Conservation (phyloP, 1,140 invertebrate genomes). For the Halesus radiatus region DNA sequence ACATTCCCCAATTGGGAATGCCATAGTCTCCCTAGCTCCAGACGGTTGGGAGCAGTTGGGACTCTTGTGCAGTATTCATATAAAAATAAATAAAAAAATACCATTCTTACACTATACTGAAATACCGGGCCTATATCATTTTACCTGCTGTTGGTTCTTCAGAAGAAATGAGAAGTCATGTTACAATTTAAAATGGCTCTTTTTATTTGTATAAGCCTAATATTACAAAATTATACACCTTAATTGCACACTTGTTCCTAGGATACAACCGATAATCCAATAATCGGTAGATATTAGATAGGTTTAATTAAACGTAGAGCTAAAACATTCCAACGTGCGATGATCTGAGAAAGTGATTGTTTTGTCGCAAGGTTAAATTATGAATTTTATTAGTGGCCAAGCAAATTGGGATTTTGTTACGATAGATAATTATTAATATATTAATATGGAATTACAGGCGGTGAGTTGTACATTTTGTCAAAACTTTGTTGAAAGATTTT, state of each 20-base stretch:
- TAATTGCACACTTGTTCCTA: slow-evolving; percentile 54
- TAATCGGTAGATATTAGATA: slow-evolving; percentile 17
- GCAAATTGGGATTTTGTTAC: slow-evolving; percentile 21
- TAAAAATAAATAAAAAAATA: too few species aligned
- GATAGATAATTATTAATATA: too few species aligned
- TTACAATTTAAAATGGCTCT: slow-evolving; percentile 45
- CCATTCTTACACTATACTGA: too few species aligned
- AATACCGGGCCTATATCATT: too few species aligned
- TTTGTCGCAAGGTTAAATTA: slow-evolving; percentile 47
- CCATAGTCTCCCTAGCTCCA: too few species aligned
- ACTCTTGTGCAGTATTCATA: too few species aligned
- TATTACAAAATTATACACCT: slow-evolving; percentile 54
- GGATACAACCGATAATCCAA: slow-evolving; percentile 45
- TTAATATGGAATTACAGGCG: too few species aligned
- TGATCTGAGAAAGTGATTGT: slow-evolving; percentile 53
- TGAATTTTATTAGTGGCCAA: not conserved
- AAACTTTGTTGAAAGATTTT: too few species aligned
- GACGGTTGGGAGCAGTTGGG: too few species aligned
- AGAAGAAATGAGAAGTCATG: slow-evolving; percentile 19
- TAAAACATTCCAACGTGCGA: slow-evolving; percentile 44
- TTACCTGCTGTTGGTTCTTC: too few species aligned
- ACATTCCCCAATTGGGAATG: too few species aligned
- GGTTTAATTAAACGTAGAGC: slow-evolving; percentile 24
- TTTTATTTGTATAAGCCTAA: slow-evolving; percentile 55
- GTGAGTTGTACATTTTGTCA: too few species aligned